Conservation (phyloP, 2,113 vertebrate species). For the Stercorarius parasiticus region DNA sequence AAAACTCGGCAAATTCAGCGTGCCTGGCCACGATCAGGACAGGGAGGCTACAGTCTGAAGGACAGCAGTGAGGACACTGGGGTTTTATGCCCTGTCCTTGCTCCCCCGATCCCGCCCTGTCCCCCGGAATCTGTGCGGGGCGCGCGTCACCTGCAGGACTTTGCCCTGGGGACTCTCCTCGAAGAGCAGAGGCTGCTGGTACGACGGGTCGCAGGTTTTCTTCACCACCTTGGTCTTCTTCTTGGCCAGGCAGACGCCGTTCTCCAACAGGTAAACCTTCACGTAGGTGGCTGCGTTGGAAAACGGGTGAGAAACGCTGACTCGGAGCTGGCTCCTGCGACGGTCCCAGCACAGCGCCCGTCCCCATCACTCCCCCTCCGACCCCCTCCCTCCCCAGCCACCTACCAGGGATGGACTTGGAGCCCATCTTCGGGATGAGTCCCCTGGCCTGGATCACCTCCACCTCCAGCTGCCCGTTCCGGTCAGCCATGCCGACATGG, state of each 20-base stretch:
- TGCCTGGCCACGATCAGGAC: accelerated
- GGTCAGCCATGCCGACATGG: constrained; percentile 87
- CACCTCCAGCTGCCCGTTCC: constrained; percentile 94
- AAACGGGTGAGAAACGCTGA: not conserved
- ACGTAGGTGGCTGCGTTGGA: constrained; percentile 85
- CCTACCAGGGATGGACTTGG: constrained; percentile 92
- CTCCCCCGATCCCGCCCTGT: not conserved
- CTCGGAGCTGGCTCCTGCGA: accelerated
- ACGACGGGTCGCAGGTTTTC: constrained; percentile 90
- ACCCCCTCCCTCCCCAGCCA: not conserved
- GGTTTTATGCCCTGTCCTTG: not conserved
- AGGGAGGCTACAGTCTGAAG: not conserved
- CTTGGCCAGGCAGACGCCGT: constrained; percentile 92
- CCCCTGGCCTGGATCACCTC: constrained; percentile 94
- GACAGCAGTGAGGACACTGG: not conserved
- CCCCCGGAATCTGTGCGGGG: accelerated
- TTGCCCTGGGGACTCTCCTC: constrained; percentile 96
- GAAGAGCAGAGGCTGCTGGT: constrained; percentile 94
- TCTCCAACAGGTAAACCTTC: constrained; percentile 95
- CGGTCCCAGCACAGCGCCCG: accelerated
- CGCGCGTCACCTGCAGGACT: constrained; percentile 87
- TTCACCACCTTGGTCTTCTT: constrained; percentile 96
- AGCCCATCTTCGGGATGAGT: constrained; percentile 89
- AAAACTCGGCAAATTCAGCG: accelerated
- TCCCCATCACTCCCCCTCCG: accelerated